These are phyloP conservation scores for Drosophila rubida DNA, from an alignment of 2,888 invertebrate genomes.

Conservation along the genomic window DNA sequence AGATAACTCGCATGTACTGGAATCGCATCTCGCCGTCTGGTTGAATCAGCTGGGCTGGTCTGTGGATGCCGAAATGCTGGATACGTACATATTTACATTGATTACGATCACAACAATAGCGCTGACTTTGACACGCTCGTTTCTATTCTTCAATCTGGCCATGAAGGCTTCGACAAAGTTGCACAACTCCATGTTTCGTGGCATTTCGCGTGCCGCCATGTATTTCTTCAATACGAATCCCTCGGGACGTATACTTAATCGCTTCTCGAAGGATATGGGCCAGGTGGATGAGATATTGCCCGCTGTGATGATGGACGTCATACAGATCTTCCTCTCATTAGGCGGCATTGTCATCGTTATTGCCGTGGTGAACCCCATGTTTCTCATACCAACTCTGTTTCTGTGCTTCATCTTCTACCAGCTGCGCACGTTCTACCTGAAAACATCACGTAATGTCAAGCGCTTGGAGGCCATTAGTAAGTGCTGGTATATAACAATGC, in stretches of 20 bases:
- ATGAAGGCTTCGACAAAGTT: slow-evolving; percentile 91
- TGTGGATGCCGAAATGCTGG: slow-evolving; percentile 74
- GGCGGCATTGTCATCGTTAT: slow-evolving; percentile 93
- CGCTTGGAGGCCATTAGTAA: slow-evolving; percentile 92
- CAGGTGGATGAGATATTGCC: slow-evolving; percentile 85
- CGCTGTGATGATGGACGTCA: slow-evolving; percentile 84
- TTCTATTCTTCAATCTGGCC: slow-evolving; percentile 86
- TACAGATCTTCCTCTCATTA: slow-evolving; percentile 92
- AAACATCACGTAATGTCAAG: slow-evolving; percentile 92
- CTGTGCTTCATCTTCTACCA: slow-evolving; percentile 91
- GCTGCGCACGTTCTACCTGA: slow-evolving; percentile 90
- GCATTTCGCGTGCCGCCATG: slow-evolving; percentile 92
- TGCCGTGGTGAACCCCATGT: slow-evolving; percentile 90
- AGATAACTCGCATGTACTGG: slow-evolving; percentile 29
- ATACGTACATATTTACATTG: slow-evolving; percentile 86
- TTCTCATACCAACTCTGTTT: slow-evolving; percentile 89
- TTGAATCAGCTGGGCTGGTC: slow-evolving; percentile 62
- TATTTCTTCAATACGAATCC: slow-evolving; percentile 95
- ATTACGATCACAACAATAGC: slow-evolving; percentile 85
- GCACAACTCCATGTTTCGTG: slow-evolving; percentile 94
- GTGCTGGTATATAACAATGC: slow-evolving; percentile 80
- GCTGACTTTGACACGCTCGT: slow-evolving; percentile 83
- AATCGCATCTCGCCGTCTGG: slow-evolving; percentile 58
- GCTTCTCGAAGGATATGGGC: slow-evolving; percentile 95
- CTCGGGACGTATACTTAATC: slow-evolving; percentile 92